Percentiles rank a stretch among this genome's conserved stretches.
Conservation (phyloP, 1,140 invertebrate species). For the Epicauta chinensis region DNA sequence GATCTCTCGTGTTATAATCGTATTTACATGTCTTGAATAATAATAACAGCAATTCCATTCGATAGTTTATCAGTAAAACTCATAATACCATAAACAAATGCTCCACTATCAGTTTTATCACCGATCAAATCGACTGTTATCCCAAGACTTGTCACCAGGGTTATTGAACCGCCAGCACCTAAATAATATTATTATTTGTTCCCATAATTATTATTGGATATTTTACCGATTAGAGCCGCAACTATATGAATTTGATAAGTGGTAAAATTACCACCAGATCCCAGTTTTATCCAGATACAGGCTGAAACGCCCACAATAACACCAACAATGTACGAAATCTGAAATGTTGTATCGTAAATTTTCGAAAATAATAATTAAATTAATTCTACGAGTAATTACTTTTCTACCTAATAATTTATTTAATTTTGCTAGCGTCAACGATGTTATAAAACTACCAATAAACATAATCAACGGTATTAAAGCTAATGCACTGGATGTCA, state of each 20-base stretch:
- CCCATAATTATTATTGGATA: background rate
- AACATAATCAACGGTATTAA: conserved; percentile 83
- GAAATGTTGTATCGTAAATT: conserved; percentile 21
- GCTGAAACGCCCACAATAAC: conserved; percentile 54
- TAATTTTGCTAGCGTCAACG: conserved; percentile 60
- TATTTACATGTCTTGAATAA: conserved; percentile 67
- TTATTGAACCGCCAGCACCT: conserved; percentile 76
- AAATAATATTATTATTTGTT: conserved; percentile 14
- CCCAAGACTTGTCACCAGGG: conserved; percentile 83
- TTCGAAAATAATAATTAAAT: too few species aligned
- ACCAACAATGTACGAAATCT: conserved; percentile 65
- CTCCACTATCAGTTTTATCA: conserved; percentile 74
- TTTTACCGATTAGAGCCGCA: conserved; percentile 66
- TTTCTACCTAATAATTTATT: conserved; percentile 64
- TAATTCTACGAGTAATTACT: conserved; percentile 37
- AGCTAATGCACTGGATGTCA: conserved; percentile 72
- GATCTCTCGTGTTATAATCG: too few species aligned
- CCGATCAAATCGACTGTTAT: conserved; percentile 89
- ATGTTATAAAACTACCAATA: conserved; percentile 74
- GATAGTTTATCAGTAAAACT: conserved; percentile 91
- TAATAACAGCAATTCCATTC: conserved; percentile 76
- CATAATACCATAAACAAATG: conserved; percentile 94
- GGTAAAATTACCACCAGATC: conserved; percentile 49
- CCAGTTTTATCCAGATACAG: conserved; percentile 66
- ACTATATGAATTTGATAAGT: conserved; percentile 68